phyloP scores from a whole-genome alignment of 2,113 vertebrate species.

The Diglossa brunneiventris region DNA sequence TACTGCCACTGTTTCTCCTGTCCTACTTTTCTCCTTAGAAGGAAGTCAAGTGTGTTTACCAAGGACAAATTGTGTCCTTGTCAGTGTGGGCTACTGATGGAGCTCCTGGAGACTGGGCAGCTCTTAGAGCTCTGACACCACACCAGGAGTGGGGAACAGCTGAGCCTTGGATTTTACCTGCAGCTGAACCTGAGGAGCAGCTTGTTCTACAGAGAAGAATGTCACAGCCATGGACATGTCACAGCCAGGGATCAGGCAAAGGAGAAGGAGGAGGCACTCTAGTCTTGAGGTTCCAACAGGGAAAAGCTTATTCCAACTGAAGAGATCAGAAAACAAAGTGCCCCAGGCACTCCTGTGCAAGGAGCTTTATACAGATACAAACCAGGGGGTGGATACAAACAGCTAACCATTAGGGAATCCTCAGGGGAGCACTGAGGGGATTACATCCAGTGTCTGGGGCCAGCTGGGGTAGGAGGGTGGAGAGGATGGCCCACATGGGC shows the following conservation, averaged over 20 bases:
- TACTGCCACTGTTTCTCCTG: neutral
- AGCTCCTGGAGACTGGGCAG: neutral
- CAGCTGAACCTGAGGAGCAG: neutral
- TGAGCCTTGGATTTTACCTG: neutral
- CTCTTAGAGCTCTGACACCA: neutral
- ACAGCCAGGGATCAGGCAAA: neutral
- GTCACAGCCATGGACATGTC: neutral
- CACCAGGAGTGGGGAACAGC: neutral
- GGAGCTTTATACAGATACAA: neutral
- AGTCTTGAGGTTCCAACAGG: neutral
- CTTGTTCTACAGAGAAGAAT: neutral
- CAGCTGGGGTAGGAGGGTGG: neutral
- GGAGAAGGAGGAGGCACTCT: neutral
- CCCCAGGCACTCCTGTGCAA: too few relatives aligned
- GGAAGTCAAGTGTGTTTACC: neutral
- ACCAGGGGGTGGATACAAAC: neutral
- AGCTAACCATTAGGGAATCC: neutral
- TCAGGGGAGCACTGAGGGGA: neutral
- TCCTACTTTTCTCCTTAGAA: neutral
- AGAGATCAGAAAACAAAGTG: neutral
- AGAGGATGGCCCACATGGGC: neutral
- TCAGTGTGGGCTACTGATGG: neutral
- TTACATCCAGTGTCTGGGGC: neutral
- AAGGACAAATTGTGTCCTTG: neutral
- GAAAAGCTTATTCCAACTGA: neutral